Base-by-base conservation (phyloP, 2,113 vertebrate genomes). In the Anarhynchus alexandrinus region DNA sequence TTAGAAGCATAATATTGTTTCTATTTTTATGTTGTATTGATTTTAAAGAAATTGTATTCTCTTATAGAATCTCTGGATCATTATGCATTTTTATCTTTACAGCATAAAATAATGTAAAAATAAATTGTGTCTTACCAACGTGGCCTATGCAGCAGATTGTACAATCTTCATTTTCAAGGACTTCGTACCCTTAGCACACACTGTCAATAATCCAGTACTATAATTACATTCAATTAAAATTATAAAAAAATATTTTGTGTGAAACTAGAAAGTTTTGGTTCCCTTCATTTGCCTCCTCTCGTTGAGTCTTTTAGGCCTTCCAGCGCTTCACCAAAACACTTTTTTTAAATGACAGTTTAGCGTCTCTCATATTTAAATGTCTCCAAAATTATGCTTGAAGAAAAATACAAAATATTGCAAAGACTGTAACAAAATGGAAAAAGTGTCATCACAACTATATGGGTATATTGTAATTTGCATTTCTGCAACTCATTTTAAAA, bases 321-420 rank as follows among this genome's bases (percentile, higher is more conserved):
- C 86, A 97, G 72, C 25, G 1, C 91, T 97, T 92, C 94, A 92
- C 82, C 88, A 88, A 92, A 94, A 95, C 93, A 92, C 88, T 95
- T 94, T 90, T 94, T 93, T 93, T 8, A 94, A 94, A 93, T 93
- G 72, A 90, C 94, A 96, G 88, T 92, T 96, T 96, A 94, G 70
- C 14, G 88, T 93, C 94, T 94, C 90, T 96, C 94, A 71, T 94
- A 96, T 94, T 94, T 92, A 96, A 94, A 96, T 90, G 62, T 91
- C 91, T 94, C 58, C 70, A 91, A 88, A 94, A 96, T 93, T 92
- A 93, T 94, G 90, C 96, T 96, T 81, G 82, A 88, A 96, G 90
- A 97, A 97, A 96, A 92, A 88, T 94, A 96, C 90, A 96, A 96
- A 97, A 94, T 96, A 96, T 96, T 96, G 95, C 40, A 0, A 94